These are phyloP conservation scores for Anagrus nilaparvatae DNA, from an alignment of 1,140 invertebrate species.

Conservation along the genomic window DNA sequence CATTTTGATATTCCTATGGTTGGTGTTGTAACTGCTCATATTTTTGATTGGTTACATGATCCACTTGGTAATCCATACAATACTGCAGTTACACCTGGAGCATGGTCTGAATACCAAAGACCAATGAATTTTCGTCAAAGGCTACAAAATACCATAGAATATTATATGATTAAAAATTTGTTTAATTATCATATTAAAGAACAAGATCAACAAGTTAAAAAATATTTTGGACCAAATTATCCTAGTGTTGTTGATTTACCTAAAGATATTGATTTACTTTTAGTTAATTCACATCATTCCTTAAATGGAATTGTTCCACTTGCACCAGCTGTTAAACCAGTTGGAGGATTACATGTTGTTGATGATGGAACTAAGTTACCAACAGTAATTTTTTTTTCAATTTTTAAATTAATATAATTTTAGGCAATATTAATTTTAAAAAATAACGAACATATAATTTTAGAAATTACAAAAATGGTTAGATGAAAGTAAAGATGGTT, in stretches of 20 bases:
- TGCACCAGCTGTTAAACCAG: conserved; percentile 43
- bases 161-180: conserved; percentile 9
- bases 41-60: conserved; percentile 48
- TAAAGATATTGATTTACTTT: conserved; percentile 38
- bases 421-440: no score
- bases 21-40: conserved; percentile 44
- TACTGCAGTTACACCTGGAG: conserved; percentile 42
- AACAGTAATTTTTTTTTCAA: no score
- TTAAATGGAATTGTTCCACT: conserved; percentile 40
- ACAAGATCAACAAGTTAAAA: conserved; percentile 22
- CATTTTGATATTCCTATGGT: conserved; percentile 48
- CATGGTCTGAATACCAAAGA: conserved; percentile 31
- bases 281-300: conserved; percentile 47
- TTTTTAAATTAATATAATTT: no score
- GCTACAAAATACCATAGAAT: conserved; percentile 21
- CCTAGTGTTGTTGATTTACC: conserved; percentile 32
- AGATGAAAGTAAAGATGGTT: conserved; percentile 54
- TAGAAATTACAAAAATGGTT: conserved; percentile 56
- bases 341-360: conserved; percentile 48
- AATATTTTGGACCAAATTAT: conserved; percentile 33
- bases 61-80: conserved; percentile 48
- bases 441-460: no score
- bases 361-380: conserved; percentile 16
- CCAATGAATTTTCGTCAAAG: conserved; percentile 54
- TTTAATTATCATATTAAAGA: conserved; percentile 14